Percentiles rank a stretch among this genome's conserved stretches.
phyloP scores from a whole-genome alignment of 2,113 vertebrate genomes.

The Lagenorhynchus albirostris region DNA sequence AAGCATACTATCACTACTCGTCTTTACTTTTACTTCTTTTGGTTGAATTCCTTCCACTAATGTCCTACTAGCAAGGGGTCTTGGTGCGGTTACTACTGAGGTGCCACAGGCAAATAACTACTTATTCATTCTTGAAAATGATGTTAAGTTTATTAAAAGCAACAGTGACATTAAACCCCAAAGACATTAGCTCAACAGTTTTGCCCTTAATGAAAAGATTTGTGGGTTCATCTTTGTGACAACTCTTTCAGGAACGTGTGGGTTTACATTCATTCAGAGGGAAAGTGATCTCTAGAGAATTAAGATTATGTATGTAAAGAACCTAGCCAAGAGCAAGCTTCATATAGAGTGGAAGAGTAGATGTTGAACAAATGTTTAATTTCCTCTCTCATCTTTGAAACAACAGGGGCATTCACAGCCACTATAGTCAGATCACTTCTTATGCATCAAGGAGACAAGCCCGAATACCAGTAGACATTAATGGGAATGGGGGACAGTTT shows the following conservation, averaged over 20 bases:
- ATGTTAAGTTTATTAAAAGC: not conserved
- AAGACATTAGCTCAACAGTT: not conserved
- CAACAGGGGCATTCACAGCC: not conserved
- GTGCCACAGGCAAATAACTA: not conserved
- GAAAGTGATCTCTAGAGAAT: not conserved
- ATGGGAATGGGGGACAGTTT: not conserved
- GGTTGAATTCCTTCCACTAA: not conserved
- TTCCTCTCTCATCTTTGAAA: not conserved
- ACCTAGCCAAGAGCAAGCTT: not conserved
- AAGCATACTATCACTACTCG: not conserved
- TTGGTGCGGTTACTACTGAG: not conserved
- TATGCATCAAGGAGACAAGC: not conserved
- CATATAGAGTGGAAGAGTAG: not conserved
- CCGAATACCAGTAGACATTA: not conserved
- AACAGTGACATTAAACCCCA: not conserved
- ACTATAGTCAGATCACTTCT: not conserved
- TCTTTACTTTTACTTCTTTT: not conserved
- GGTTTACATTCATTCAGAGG: not conserved
- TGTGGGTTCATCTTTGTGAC: not conserved
- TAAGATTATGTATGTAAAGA: not conserved
- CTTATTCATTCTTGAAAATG: not conserved
- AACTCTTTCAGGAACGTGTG: not conserved
- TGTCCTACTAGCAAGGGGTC: not conserved
- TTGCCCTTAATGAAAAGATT: not conserved
- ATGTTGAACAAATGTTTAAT: not conserved